Evolutionary conservation across 2,888 invertebrate genomes (phyloP).

Genomic region (Drosophila aldrichi): DNA sequence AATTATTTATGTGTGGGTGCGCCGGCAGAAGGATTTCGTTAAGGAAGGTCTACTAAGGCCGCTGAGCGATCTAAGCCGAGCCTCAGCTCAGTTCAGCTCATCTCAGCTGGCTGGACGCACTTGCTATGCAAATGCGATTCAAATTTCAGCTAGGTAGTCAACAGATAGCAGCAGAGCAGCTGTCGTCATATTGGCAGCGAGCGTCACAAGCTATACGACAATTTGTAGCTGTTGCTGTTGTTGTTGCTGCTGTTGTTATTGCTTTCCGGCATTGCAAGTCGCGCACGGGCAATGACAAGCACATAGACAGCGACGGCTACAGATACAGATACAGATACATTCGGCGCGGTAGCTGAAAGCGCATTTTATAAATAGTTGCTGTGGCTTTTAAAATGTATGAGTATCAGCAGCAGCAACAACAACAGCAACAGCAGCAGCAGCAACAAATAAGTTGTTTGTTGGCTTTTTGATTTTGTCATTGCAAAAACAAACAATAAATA

Average conservation of each 20-base stretch:
- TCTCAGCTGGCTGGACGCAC: conserved; percentile 42
- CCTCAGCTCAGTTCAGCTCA: neutral
- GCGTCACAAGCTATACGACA: conserved; percentile 69
- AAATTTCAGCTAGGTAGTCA: conserved; percentile 59
- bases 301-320: conserved; percentile 30
- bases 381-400: conserved; percentile 56
- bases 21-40: conserved; percentile 35
- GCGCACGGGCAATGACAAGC: conserved; percentile 45
- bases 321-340: conserved; percentile 43
- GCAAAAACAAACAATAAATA: conserved; percentile 66
- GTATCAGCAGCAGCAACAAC: conserved; percentile 17
- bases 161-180: conserved; percentile 52
- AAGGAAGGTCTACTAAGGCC: conserved; percentile 13
- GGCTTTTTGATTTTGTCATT: conserved; percentile 61
- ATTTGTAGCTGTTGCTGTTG: conserved; percentile 24
- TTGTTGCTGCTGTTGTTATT: conserved; percentile 47
- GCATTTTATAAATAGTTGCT: conserved; percentile 79
- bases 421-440: conserved; percentile 10
- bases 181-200: conserved; percentile 63
- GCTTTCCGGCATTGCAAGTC: conserved; percentile 75
- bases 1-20: conserved; percentile 62
- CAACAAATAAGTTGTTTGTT: conserved; percentile 61
- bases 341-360: conserved; percentile 62
- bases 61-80: neutral
- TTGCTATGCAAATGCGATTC: conserved; percentile 76